These are phyloP conservation scores for Belgica antarctica DNA, from an alignment of 2,888 invertebrate species.

Conservation along the genomic window DNA sequence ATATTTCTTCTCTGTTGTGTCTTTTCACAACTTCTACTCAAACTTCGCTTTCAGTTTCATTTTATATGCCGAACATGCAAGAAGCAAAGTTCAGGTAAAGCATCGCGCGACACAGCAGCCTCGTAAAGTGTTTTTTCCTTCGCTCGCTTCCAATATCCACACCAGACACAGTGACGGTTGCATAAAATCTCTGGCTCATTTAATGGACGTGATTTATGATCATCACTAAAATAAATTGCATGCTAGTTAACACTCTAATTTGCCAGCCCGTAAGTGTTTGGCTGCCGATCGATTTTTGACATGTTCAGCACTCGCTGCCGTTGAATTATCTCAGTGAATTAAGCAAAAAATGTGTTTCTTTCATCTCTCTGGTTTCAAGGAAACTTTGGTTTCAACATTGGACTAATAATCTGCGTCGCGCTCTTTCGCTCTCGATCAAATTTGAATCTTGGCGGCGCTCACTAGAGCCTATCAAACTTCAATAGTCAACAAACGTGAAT, in stretches of 20 bases:
- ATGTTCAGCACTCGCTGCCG: neutral
- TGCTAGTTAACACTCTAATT: neutral
- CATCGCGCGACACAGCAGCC: neutral
- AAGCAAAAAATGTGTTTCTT: slow-evolving; percentile 15
- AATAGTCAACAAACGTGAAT: neutral
- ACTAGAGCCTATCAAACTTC: slow-evolving; percentile 1
- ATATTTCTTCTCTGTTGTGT: slow-evolving; percentile 41
- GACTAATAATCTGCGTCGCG: neutral
- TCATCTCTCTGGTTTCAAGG: slow-evolving; percentile 25
- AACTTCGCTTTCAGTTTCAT: slow-evolving; percentile 56
- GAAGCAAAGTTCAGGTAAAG: slow-evolving; percentile 43
- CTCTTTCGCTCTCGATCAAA: slow-evolving; percentile 16
- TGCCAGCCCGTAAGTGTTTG: neutral
- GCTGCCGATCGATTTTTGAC: neutral
- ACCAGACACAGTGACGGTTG: slow-evolving; percentile 36
- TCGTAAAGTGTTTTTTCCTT: slow-evolving; percentile 4
- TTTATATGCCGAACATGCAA: slow-evolving; percentile 47
- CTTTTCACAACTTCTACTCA: slow-evolving; percentile 38
- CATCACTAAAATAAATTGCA: slow-evolving; percentile 4
- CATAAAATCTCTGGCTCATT: slow-evolving; percentile 2
- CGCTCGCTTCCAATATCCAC: slow-evolving; percentile 16
- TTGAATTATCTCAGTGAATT: neutral
- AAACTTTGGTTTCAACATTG: neutral
- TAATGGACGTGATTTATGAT: slow-evolving; percentile 38
- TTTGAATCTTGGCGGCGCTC: too few relatives aligned